Evolutionary conservation across 2,797 vertebrate species (phyloP).

Genomic region (Setipinna tenuifilis): DNA sequence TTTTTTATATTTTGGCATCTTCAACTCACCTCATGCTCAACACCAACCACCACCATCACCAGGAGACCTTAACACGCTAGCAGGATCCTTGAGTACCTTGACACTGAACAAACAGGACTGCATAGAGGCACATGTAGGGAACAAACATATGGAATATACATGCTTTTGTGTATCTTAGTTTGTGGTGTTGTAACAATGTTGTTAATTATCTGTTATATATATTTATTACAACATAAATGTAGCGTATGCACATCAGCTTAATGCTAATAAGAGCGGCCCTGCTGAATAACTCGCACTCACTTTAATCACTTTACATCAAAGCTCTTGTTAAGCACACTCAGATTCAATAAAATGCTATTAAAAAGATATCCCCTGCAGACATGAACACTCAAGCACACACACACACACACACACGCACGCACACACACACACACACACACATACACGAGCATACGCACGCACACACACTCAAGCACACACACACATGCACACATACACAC

Average conservation of each 20-base stretch:
- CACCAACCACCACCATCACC: too few relatives aligned
- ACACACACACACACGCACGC: not conserved
- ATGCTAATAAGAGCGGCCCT: not conserved
- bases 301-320: slow-evolving; percentile 10
- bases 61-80: too few relatives aligned
- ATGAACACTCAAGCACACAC: not conserved
- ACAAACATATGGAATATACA: too few relatives aligned
- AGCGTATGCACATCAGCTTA: not conserved
- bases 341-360: not conserved
- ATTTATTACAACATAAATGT: not conserved
- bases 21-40: too few relatives aligned
- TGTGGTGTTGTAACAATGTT: not conserved
- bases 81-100: too few relatives aligned
- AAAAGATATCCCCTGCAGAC: not conserved
- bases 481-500: not conserved
- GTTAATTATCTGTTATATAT: not conserved
- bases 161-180: not conserved
- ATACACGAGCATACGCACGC: not conserved
- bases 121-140: too few relatives aligned
- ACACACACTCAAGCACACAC: not conserved
- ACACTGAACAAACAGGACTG: too few relatives aligned
- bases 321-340: not conserved
- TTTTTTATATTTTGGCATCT: too few relatives aligned
- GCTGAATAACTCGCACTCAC: not conserved
- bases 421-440: not conserved